Percentiles rank a stretch among this genome's conserved stretches.
phyloP scores from a whole-genome alignment of 2,797 vertebrate species.

The Microctenopoma stevenorrisi region DNA sequence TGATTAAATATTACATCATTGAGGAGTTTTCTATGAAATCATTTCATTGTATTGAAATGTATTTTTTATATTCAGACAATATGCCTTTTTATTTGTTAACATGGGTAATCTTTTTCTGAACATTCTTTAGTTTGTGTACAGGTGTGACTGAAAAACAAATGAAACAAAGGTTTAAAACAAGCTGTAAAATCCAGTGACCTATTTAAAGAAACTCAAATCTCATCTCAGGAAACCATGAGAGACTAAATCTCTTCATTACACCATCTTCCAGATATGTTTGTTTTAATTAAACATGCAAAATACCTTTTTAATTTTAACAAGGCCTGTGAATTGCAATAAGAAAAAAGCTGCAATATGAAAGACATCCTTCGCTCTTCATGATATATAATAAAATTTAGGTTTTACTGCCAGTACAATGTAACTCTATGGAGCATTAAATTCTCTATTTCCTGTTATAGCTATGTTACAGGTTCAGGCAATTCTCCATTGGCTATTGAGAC shows the following conservation, averaged over 20 bases:
- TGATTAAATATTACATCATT: not conserved
- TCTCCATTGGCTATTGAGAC: conserved; percentile 63
- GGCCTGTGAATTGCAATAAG: conserved; percentile 7
- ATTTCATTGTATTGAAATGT: not conserved
- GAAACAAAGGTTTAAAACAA: conserved; percentile 3
- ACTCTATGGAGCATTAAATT: conserved; percentile 66
- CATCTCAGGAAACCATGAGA: not conserved
- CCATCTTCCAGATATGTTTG: conserved; percentile 11
- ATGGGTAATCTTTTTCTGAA: conserved; percentile 20
- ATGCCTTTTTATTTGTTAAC: not conserved
- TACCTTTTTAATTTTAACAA: conserved; percentile 5
- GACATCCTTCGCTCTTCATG: conserved; percentile 45
- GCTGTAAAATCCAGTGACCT: conserved; percentile 12
- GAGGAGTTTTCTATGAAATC: not conserved
- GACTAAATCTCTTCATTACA: conserved; percentile 9
- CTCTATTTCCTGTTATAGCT: conserved; percentile 71
- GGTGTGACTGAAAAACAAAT: not conserved
- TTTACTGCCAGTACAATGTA: conserved; percentile 47
- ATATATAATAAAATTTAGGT: conserved; percentile 54
- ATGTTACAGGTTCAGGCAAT: conserved; percentile 62
- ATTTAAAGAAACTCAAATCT: conserved; percentile 1
- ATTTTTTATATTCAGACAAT: too few relatives aligned
- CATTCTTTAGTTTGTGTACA: not conserved
- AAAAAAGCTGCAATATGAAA: conserved; percentile 15
- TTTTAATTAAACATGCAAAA: conserved; percentile 29